A percentile compares a stretch with the other conserved stretches of the same genome.
Evolutionary conservation across 2,888 invertebrate genomes (phyloP).

Genomic region (Smittia sp.): DNA sequence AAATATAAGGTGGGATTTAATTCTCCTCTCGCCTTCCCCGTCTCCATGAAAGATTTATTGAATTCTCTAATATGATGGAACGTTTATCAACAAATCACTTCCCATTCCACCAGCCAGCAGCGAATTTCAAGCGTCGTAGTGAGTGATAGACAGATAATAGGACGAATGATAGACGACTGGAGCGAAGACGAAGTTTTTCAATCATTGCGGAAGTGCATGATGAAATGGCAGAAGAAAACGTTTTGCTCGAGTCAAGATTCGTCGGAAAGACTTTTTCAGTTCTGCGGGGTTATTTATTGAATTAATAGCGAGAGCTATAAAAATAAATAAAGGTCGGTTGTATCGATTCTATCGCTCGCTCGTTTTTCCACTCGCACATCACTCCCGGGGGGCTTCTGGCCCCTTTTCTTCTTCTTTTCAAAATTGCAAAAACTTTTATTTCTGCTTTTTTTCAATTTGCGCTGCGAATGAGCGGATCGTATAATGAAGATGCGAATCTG

Average conservation of each 20-base stretch:
- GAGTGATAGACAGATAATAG: conserved; percentile 17
- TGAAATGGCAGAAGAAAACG: conserved; percentile 19
- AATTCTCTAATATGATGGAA: conserved; percentile 34
- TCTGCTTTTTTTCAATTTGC: not conserved
- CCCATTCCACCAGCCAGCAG: not conserved
- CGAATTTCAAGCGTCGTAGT: not conserved
- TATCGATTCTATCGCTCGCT: conserved; percentile 19
- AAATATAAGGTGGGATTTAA: conserved; percentile 19
- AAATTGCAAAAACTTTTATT: conserved; percentile 15
- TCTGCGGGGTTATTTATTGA: conserved; percentile 33
- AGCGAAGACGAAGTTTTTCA: conserved; percentile 31
- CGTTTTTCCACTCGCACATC: not conserved
- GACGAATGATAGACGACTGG: conserved; percentile 19
- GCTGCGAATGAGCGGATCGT: not conserved
- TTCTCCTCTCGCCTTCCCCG: conserved; percentile 1
- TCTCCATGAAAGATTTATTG: conserved; percentile 31
- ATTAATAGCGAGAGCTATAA: conserved; percentile 35
- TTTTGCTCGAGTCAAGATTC: conserved; percentile 19
- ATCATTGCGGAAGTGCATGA: conserved; percentile 34
- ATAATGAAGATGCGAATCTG: not conserved
- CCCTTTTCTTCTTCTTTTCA: not conserved
- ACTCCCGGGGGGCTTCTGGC: not conserved
- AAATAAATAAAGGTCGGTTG: conserved; percentile 39
- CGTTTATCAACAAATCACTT: conserved; percentile 37
- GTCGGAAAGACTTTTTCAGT: conserved; percentile 2